Evolutionary conservation across 1,140 invertebrate genomes (phyloP), one percentile per base, ranked within the genome.

Genomic region (Ceratoteleas bidentatus): DNA sequence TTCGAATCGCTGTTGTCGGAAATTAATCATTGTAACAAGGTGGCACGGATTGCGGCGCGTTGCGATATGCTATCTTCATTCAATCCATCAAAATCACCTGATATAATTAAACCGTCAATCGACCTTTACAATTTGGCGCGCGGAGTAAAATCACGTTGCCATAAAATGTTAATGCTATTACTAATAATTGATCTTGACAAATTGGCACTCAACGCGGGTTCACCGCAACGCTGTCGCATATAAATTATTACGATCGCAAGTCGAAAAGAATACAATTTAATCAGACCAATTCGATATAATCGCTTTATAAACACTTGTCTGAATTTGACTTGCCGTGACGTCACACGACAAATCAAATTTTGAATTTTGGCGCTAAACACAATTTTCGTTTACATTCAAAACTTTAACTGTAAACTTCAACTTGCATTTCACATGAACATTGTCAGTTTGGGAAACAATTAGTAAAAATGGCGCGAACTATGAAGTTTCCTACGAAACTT

Each of bases 41-140:
- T 40, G 11, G 11, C 38, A 40, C 38, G 38, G 38, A 40, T 40
- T 11, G 11, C 38, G 8, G 38, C 38, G 38, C 38, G 38, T 40
- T 16, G 24, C 24, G 24, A 24, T 24, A 1, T 24, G 24, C 43
- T 54, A 66, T 54, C 53, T 47, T 57, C 50, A 70, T 70, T 34
- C 11, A 43, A 60, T 70, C 24, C 14, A 61, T 61, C 47, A 72
- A 61, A 61, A 53, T 53, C 36, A 15, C 36, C 36, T 34, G 68
- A 72, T 72, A 72, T 72, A 62, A 72, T 72, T 61, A 62, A 72
- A 58, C 68, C 58, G 36, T 61, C 57, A 54, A 72, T 62, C 57
- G 57, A 62, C 15, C 54, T 15, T 49, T 50, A 56, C 45, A 57
- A 61, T 45, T 72, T 61, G 58, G 36, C 24, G 34, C 38, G 52